Evolutionary conservation across 1,140 invertebrate genomes (phyloP).

Genomic region (Hycleus cichorii): DNA sequence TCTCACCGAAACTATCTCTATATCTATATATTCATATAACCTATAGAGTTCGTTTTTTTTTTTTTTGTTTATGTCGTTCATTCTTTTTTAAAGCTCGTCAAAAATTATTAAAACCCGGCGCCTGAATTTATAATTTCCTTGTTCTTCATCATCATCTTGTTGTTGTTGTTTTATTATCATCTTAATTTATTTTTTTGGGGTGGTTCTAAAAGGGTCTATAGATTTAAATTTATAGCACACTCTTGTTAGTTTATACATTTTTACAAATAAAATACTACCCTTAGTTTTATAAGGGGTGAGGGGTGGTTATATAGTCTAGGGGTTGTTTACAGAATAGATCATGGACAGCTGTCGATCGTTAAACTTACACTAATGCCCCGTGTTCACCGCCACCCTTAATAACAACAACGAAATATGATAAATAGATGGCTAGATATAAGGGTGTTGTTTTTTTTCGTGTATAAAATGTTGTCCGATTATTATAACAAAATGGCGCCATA

Average conservation of each 20-base stretch:
- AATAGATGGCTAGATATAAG: too few species aligned
- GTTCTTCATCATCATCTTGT: slow-evolving; percentile 14
- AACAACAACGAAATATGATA: too few species aligned
- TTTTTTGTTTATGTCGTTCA: neutral
- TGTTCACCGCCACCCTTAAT: too few species aligned
- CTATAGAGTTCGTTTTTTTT: neutral
- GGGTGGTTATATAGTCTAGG: neutral
- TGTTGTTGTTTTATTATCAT: neutral
- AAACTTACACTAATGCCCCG: too few species aligned
- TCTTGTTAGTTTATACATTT: too few species aligned
- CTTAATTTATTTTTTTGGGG: neutral
- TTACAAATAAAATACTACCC: too few species aligned
- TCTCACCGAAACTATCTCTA: slow-evolving; percentile 12
- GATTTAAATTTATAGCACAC: neutral
- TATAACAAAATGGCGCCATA: too few species aligned
- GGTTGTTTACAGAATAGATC: slow-evolving; percentile 15
- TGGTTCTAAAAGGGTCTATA: neutral
- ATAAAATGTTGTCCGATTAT: too few species aligned
- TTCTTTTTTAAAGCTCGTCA: neutral
- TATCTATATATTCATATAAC: neutral
- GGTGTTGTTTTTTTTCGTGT: too few species aligned
- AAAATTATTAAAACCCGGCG: slow-evolving; percentile 19
- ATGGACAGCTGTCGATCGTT: slow-evolving; percentile 10
- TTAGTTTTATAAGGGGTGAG: too few species aligned
- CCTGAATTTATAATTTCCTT: slow-evolving; percentile 10